Percentiles rank a stretch among this genome's conserved stretches.
These are phyloP conservation scores for Dasypus novemcinctus DNA, from an alignment of 2,113 vertebrate genomes.

Conservation along the genomic window DNA sequence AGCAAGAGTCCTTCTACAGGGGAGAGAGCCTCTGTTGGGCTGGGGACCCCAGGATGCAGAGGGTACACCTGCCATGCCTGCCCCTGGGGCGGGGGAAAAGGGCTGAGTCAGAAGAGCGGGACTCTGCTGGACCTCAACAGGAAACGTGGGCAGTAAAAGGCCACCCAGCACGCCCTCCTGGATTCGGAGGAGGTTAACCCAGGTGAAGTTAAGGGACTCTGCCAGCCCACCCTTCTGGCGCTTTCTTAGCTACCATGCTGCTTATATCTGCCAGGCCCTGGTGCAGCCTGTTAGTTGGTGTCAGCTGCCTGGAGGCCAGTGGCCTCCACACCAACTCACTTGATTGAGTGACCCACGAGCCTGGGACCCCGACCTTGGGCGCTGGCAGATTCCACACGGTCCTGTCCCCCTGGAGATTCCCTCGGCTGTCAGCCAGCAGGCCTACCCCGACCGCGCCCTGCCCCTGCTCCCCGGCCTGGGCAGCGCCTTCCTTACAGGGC, in stretches of 20 bases:
- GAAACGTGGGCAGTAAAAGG: neutral
- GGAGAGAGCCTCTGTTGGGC: neutral
- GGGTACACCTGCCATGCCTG: too few relatives aligned
- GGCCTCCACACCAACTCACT: accelerated
- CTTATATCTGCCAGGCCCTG: neutral
- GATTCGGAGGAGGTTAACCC: neutral
- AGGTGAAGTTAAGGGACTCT: neutral
- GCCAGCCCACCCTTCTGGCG: neutral
- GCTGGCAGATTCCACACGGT: neutral
- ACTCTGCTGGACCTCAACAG: neutral
- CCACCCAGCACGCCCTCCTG: accelerated
- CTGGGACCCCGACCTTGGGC: slow-evolving; percentile 10
- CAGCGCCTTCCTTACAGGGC: neutral
- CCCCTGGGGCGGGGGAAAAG: neutral
- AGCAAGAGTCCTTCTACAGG: neutral
- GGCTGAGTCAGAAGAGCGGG: neutral
- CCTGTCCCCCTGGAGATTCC: neutral
- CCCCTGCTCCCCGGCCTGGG: neutral
- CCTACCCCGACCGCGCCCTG: neutral
- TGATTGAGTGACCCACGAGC: neutral
- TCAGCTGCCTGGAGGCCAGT: neutral
- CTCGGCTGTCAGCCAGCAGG: slow-evolving; percentile 18
- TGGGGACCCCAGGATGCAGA: neutral
- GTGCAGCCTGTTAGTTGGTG: neutral
- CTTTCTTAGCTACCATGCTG: neutral